Base-by-base conservation (phyloP, 2,888 invertebrate species). In the Hirtodrosophila alboralis region DNA sequence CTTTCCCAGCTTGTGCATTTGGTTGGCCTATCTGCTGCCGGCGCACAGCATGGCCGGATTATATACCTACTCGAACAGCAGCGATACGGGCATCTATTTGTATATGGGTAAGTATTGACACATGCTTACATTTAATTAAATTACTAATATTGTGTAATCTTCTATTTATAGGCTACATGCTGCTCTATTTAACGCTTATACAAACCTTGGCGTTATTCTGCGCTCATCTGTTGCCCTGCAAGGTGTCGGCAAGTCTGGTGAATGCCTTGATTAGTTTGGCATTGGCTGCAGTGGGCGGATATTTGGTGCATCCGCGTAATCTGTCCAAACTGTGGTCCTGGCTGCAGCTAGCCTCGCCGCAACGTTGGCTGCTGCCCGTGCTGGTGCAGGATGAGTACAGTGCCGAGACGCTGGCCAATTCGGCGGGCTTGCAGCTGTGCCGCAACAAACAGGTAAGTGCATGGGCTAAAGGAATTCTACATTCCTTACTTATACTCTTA, bases 31-130 rank as follows among this genome's bases (percentile, higher is more conserved):
- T 88, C 89, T 97, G 47, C 94, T 97, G 57, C 98, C 98, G 10
- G 96, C 96, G 36, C 96, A 96, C 88, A 95, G 96, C 12, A 96
- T 97, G 96, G 94, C 95, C 18, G 96, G 96, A 0, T 90, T 96
- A 0, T 96, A 96, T 79, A 93, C 94, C 77, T 94, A 94, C 84
- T 92, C 93, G 8, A 92, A 92, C 9, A 93, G 91, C 38, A 93
- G 93, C 84, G 92, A 94, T 75, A 93, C 94, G 48, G 94, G 94
- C 68, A 94, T 95, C 87, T 94, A 94, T 88, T 91, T 93, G 68
- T 94, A 94, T 88, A 92, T 94, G 92, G 94, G 94, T 94, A 90
- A 90, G 89, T 62, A 14, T 10, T 0, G 26, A 7, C 7, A 23
- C 14, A 1, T 12, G 14, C 0, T 8, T 9, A 13, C 7, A 12